Conservation (phyloP, 2,888 invertebrate genomes). For the Cenopis cana region DNA sequence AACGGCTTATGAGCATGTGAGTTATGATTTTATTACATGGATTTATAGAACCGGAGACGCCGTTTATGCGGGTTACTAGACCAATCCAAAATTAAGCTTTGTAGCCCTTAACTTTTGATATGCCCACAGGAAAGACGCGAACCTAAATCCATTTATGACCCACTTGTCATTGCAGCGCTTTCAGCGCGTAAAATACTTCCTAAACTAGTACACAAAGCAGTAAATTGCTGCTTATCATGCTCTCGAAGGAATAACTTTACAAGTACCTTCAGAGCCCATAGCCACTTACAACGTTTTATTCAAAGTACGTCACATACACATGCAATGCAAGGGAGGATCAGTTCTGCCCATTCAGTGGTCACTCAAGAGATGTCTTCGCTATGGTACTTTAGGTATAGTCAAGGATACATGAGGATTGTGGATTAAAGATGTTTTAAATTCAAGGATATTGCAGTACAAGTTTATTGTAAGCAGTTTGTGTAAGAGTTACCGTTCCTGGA, state of each 20-base stretch:
- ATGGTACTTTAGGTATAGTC: slow-evolving; percentile 26
- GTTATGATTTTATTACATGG: too few species aligned
- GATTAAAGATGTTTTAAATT: too few species aligned
- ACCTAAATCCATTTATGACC: too few species aligned
- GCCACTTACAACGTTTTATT: slow-evolving; percentile 12
- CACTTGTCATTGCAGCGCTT: background rate
- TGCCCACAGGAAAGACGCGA: too few species aligned
- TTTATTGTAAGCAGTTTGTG: too few species aligned
- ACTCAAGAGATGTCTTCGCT: slow-evolving; percentile 54
- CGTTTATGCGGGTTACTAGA: too few species aligned
- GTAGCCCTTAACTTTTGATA: too few species aligned
- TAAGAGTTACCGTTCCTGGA: too few species aligned
- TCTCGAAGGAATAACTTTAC: background rate
- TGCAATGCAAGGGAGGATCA: slow-evolving; percentile 49
- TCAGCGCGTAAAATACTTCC: slow-evolving; percentile 13
- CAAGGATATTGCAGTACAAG: too few species aligned
- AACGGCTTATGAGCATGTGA: too few species aligned
- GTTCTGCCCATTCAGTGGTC: slow-evolving; percentile 63
- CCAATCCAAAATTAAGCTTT: too few species aligned
- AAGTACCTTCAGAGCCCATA: background rate
- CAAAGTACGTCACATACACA: slow-evolving; percentile 47
- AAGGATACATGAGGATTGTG: slow-evolving; percentile 2
- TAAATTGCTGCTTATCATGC: slow-evolving; percentile 22
- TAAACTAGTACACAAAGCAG: slow-evolving; percentile 20
- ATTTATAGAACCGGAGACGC: too few species aligned